Evolutionary conservation across 1,140 invertebrate species (phyloP), one percentile per base, ranked within the genome.

Genomic region (Drosophila kohkoa): DNA sequence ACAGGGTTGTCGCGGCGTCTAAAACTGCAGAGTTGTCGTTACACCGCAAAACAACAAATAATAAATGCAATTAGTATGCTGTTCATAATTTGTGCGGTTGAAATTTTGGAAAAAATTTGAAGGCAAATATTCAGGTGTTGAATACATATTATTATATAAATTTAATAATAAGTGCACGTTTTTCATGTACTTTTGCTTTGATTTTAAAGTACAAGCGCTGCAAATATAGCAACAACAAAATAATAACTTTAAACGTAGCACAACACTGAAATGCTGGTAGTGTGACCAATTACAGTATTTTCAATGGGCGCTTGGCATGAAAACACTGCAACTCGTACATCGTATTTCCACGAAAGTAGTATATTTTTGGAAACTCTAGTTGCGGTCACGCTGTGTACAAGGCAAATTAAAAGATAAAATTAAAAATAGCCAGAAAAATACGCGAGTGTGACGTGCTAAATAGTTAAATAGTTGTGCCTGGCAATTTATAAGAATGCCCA

Each of bases 331-430:
- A 1, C 7, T 32, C 32, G 7, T 32, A 32, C 32, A 32, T 32
- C 35, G 35, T 38, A 38, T 38, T 38, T 38, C 8, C 8, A 38
- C 6, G 35, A 43, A 43, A 43, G 0, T 43, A 13, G 41, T 43
- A 43, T 43, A 13, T 43, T 43, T 13, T 43, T 25, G 20, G 41
- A 43, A 13, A 43, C 5, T 43, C 4, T 4, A 43, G 11, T 13
- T 43, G 41, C 7, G 41, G 41, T 43, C 41, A 43, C 41, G 11
- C n/a, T 43, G 41, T 8, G 30, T 55, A 68, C 71, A 62, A 69
- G 49, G 38, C 55, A 74, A 74, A 74, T 74, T 69, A 74, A 74
- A 74, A 74, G 71, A 74, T 75, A 75, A 75, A 70, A 75, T 70
- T 74, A 74, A 74, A 43, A 73, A 57, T 74, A 69, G 72, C 58